Percentiles rank a stretch among this genome's conserved stretches.
Evolutionary conservation across 2,888 invertebrate genomes (phyloP).

Genomic region (Corythucha ciliata): DNA sequence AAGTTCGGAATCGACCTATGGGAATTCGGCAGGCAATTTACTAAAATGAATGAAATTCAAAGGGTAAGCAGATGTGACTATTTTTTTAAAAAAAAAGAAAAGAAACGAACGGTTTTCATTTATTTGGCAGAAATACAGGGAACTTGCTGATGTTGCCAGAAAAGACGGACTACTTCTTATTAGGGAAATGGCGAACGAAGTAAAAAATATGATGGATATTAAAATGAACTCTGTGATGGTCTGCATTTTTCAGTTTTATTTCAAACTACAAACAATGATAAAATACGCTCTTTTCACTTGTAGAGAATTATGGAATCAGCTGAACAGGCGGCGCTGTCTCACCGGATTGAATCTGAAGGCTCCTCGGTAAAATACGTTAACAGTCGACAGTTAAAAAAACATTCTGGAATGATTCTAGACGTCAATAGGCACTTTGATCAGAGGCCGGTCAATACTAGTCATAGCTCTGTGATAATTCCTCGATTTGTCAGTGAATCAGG

Average conservation of each 20-base stretch:
- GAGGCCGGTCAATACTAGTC: slow-evolving; percentile 70
- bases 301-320: slow-evolving; percentile 88
- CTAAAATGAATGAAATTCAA: slow-evolving; percentile 80
- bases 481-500: slow-evolving; percentile 38
- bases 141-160: slow-evolving; percentile 63
- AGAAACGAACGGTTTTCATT: slow-evolving; percentile 25
- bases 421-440: slow-evolving; percentile 79
- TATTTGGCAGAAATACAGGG: slow-evolving; percentile 64
- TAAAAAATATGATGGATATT: slow-evolving; percentile 88
- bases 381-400: slow-evolving; percentile 39
- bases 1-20: slow-evolving; percentile 83
- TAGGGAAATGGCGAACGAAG: slow-evolving; percentile 78
- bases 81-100: background rate
- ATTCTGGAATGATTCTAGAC: slow-evolving; percentile 64
- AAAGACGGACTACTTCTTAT: slow-evolving; percentile 79
- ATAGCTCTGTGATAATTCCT: slow-evolving; percentile 83
- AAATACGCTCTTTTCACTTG: slow-evolving; percentile 34
- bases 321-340: slow-evolving; percentile 71
- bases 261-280: background rate
- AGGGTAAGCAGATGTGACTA: slow-evolving; percentile 53
- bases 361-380: slow-evolving; percentile 63
- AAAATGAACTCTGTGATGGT: slow-evolving; percentile 88
- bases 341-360: slow-evolving; percentile 43
- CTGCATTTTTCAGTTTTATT: too few relatives aligned
- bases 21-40: slow-evolving; percentile 79